Evolutionary conservation across 2,797 vertebrate genomes (phyloP).

Genomic region (Eleutherodactylus coqui): DNA sequence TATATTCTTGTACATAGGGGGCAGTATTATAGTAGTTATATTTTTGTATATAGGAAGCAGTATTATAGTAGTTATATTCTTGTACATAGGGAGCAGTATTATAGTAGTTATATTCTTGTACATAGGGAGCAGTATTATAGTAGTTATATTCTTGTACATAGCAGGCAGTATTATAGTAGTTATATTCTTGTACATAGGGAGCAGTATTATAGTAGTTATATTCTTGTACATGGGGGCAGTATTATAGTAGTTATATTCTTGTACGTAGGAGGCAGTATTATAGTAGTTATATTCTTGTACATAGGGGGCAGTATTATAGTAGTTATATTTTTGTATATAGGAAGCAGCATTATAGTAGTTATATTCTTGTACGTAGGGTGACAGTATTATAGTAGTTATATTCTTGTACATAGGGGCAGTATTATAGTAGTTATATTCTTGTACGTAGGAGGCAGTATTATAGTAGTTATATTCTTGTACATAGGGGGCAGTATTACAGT

Average conservation of each 20-base stretch:
- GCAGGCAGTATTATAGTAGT: background rate
- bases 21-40: constrained; percentile 10
- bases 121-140: constrained; percentile 1
- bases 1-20: constrained; percentile 11
- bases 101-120: constrained; percentile 11
- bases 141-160: constrained; percentile 13
- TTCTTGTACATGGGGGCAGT: background rate
- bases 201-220: background rate
- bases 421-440: constrained; percentile 14
- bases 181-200: background rate
- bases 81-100: constrained; percentile 1
- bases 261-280: constrained; percentile 12
- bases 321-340: constrained; percentile 9
- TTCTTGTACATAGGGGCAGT: background rate
- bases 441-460: background rate
- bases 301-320: background rate
- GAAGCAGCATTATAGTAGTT: background rate
- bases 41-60: background rate
- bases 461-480: constrained; percentile 11
- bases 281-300: constrained; percentile 12
- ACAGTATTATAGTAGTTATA: constrained; percentile 7
- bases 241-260: constrained; percentile 8
- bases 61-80: constrained; percentile 20
- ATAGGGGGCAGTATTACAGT: constrained; percentile 2
- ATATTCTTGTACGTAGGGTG: constrained; percentile 3